Conservation (phyloP, 1,140 invertebrate genomes). For the Lordiphosa clarofinis region DNA sequence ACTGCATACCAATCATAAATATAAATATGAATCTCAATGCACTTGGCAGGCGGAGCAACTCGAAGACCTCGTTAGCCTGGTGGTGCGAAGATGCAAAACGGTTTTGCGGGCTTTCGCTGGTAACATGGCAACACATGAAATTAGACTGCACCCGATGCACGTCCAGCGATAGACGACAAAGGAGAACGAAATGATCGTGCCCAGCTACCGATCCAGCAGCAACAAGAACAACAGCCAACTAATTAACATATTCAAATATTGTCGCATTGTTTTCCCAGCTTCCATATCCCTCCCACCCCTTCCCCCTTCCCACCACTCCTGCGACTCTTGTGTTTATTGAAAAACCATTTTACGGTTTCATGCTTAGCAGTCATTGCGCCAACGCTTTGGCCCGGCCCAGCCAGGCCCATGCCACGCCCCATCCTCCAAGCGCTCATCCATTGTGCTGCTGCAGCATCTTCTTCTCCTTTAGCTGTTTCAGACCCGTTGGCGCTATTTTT, state of each 20-base stretch:
- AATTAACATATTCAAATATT: slow-evolving; percentile 78
- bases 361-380: slow-evolving; percentile 65
- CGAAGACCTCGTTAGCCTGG: slow-evolving; percentile 49
- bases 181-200: slow-evolving; percentile 66
- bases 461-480: slow-evolving; percentile 28
- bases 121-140: slow-evolving; percentile 75
- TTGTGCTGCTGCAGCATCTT: slow-evolving; percentile 28
- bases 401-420: slow-evolving; percentile 48
- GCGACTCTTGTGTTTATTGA: slow-evolving; percentile 53
- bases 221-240: slow-evolving; percentile 47
- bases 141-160: slow-evolving; percentile 73
- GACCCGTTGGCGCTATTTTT: slow-evolving; percentile 75
- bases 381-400: slow-evolving; percentile 5
- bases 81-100: slow-evolving; percentile 73
- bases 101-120: slow-evolving; percentile 44
- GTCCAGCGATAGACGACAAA: slow-evolving; percentile 57
- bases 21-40: slow-evolving; percentile 70
- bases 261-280: slow-evolving; percentile 68
- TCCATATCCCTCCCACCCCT: slow-evolving; percentile 19
- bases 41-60: slow-evolving; percentile 39
- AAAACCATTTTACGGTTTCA: slow-evolving; percentile 76
- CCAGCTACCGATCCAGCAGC: slow-evolving; percentile 22
- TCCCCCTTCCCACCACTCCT: background rate
- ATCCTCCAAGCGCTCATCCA: slow-evolving; percentile 28
- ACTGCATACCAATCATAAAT: slow-evolving; percentile 69